phyloP scores from a whole-genome alignment of 2,888 invertebrate species.

The Eueremaeus valkanovi region DNA sequence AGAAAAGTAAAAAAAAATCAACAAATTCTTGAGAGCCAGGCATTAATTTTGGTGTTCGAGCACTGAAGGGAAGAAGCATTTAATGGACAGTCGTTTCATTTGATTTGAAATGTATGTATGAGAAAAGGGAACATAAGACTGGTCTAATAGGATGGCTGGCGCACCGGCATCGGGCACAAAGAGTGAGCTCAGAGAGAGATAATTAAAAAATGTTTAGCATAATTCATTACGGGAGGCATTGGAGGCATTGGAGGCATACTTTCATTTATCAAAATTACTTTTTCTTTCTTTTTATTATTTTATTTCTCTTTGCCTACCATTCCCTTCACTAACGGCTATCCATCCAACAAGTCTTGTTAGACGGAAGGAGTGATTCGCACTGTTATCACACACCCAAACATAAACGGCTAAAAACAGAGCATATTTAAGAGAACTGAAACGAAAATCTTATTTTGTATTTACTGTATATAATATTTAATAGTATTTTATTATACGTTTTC shows the following conservation, averaged over 20 bases:
- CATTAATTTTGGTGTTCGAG: too few relatives aligned
- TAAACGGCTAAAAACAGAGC: background rate
- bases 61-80: too few relatives aligned
- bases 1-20: too few relatives aligned
- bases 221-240: background rate
- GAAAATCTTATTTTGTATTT: background rate
- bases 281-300: background rate
- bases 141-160: background rate
- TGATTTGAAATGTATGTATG: too few relatives aligned
- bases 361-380: constrained; percentile 24
- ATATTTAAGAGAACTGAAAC: background rate
- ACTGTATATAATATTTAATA: background rate
- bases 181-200: background rate
- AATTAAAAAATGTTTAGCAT: constrained; percentile 11
- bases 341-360: constrained; percentile 18
- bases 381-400: constrained; percentile 21
- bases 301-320: background rate
- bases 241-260: background rate
- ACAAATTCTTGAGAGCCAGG: too few relatives aligned
- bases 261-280: constrained; percentile 20
- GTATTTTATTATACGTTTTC: background rate
- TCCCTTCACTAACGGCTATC: background rate
- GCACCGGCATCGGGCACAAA: background rate
- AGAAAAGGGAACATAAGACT: background rate
- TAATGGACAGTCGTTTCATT: too few relatives aligned